Conservation (phyloP, 1,140 invertebrate genomes). For the Drosophila sulfurigaster region DNA sequence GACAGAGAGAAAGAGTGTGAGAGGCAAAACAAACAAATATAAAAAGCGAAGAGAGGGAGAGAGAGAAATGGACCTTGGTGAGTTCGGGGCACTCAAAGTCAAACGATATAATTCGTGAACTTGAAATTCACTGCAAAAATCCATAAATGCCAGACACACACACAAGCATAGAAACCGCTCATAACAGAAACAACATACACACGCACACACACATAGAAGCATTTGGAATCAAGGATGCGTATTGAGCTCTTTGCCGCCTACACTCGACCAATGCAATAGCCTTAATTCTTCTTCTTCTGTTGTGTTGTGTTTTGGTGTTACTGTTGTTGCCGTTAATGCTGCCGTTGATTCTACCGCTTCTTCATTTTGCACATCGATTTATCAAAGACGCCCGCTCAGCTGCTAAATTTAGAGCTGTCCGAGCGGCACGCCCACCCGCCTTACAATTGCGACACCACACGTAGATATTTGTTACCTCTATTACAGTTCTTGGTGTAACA, state of each 20-base stretch:
- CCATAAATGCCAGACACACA: conserved; percentile 29
- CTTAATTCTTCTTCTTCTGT: conserved; percentile 9
- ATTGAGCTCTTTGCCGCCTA: conserved; percentile 43
- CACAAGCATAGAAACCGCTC: not conserved
- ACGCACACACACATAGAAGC: conserved; percentile 18
- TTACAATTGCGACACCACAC: conserved; percentile 11
- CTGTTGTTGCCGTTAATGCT: conserved; percentile 39
- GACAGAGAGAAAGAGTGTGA: conserved; percentile 5
- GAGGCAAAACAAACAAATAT: not conserved
- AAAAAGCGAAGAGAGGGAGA: not conserved
- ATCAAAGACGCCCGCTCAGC: conserved; percentile 66
- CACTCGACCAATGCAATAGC: conserved; percentile 35
- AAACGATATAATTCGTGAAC: conserved; percentile 47
- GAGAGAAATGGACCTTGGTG: conserved; percentile 13
- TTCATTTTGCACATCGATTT: conserved; percentile 75
- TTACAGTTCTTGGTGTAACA: not conserved
- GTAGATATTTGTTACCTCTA: conserved; percentile 13
- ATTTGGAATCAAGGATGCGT: conserved; percentile 42
- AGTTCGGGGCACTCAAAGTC: conserved; percentile 35
- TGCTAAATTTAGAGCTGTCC: conserved; percentile 54
- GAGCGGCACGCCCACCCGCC: conserved; percentile 43
- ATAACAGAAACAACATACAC: conserved; percentile 10
- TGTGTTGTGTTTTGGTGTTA: conserved; percentile 28
- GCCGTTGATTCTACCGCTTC: conserved; percentile 14
- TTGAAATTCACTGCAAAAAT: conserved; percentile 52